These are phyloP conservation scores for Lepidocolaptes lacrymiger DNA, from an alignment of 2,797 vertebrate species.

Conservation along the genomic window DNA sequence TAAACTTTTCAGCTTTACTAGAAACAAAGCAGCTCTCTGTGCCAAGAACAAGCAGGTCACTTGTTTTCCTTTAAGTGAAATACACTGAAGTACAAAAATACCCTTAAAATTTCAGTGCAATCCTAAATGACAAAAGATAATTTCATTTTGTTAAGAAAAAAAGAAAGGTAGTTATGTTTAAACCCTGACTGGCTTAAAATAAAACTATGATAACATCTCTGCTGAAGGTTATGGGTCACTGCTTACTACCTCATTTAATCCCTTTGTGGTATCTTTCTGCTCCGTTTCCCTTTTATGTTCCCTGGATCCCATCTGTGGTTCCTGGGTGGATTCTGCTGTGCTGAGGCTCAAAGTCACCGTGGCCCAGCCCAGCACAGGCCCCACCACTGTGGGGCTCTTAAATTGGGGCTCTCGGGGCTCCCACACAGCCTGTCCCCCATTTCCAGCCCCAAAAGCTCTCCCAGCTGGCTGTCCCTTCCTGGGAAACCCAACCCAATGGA, in stretches of 20 bases:
- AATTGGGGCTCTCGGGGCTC: not conserved
- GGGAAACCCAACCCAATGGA: not conserved
- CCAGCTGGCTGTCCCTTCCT: not conserved
- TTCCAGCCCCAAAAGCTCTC: not conserved
- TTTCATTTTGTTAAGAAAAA: not conserved
- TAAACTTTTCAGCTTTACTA: not conserved
- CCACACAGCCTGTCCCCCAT: not conserved
- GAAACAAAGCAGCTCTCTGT: not conserved
- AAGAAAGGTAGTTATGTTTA: not conserved
- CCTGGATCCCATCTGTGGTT: constrained; percentile 23
- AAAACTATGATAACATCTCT: constrained; percentile 29
- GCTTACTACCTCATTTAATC: constrained; percentile 70
- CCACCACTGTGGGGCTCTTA: not conserved
- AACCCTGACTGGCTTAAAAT: constrained; percentile 1
- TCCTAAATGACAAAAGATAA: not conserved
- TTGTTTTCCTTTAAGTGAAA: not conserved
- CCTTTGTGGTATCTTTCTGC: constrained; percentile 70
- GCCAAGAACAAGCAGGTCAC: not conserved
- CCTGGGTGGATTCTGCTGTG: not conserved
- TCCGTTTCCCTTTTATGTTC: constrained; percentile 61
- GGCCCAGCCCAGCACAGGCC: too few relatives aligned
- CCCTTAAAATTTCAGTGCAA: not conserved
- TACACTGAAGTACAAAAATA: not conserved
- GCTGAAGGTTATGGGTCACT: constrained; percentile 69
- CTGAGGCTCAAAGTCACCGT: not conserved